Base-by-base conservation (phyloP, 2,113 vertebrate genomes). In the Eudyptes chrysolophus region DNA sequence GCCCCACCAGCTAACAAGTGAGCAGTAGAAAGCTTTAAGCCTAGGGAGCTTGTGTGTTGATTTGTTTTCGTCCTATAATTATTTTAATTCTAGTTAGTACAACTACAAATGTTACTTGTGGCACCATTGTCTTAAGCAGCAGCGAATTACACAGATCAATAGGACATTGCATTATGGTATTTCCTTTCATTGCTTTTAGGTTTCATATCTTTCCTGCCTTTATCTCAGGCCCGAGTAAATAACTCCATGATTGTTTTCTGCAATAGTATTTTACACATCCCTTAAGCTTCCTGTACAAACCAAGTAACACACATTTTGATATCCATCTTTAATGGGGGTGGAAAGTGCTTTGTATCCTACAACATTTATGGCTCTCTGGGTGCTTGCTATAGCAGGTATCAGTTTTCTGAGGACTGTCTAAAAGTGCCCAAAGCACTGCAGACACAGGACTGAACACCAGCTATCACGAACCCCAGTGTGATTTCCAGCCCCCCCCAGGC, bases 101-200 rank as follows among this genome's bases (percentile, higher is more conserved):
- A 66, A 7, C 64, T 66, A 42, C 30, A 71, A 46, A 24, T 8
- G 40, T 57, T 57, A 46, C 38, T 57, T 36, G 25, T 49, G 70
- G 57, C 6, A 19, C 48, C 54, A 6, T 10, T 10, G 0, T 38
- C 36, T 87, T 44, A 36, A 69, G 65, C 36, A 49, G 77, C 14
- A 76, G 55, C 17, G 14, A 82, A 95, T 79, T 25, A 84, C 76
- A 44, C 92, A 69, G 84, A 94, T 97, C 92, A 85, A 94, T 96
- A 91, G n/a, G 65, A 48, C 4, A 1, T 6, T 94, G 92, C 93
- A 83, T 95, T 92, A 72, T 11, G 51, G 65, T 52, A 36, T 38
- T 87, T 54, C 54, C 51, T 89, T 70, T 78, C 68, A 66, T 24
- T 89, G 89, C 61, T 93, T 94, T 93, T 57, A 93, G 36, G 21